phyloP scores from a whole-genome alignment of 2,113 vertebrate species.

The Drymodes brunneopygia region DNA sequence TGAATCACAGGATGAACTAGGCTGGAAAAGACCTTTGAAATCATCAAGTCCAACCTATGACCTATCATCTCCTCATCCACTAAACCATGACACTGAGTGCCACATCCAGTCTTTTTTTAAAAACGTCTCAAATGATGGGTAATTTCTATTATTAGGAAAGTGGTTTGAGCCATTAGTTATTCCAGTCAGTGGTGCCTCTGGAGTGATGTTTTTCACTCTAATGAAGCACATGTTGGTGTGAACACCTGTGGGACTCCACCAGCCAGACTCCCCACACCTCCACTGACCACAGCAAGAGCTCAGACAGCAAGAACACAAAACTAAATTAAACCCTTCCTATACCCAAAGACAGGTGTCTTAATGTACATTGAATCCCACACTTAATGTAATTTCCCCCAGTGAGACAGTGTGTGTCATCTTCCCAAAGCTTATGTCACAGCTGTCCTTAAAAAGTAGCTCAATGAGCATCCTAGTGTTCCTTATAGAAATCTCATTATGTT shows the following conservation, averaged over 20 bases:
- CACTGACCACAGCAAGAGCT: not conserved
- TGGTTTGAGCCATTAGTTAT: not conserved
- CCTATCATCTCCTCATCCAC: not conserved
- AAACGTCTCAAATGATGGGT: not conserved
- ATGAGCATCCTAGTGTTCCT: not conserved
- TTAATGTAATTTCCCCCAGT: not conserved
- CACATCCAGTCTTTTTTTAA: not conserved
- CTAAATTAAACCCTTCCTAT: not conserved
- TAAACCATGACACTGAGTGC: not conserved
- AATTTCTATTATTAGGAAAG: not conserved
- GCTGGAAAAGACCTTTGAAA: not conserved
- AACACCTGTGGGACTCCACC: not conserved
- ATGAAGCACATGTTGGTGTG: rapidly evolving
- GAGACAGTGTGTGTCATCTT: not conserved
- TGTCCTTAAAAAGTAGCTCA: not conserved
- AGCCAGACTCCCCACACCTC: not conserved
- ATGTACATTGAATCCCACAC: not conserved
- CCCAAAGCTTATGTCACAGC: not conserved
- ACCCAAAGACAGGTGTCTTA: not conserved
- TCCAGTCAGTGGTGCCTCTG: not conserved
- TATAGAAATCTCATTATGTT: not conserved
- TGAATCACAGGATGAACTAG: not conserved
- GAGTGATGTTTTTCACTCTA: not conserved
- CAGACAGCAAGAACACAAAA: not conserved
- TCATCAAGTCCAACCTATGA: too few species aligned